Evolutionary conservation across 2,888 invertebrate species (phyloP).

Genomic region (Eupithecia tripunctaria): DNA sequence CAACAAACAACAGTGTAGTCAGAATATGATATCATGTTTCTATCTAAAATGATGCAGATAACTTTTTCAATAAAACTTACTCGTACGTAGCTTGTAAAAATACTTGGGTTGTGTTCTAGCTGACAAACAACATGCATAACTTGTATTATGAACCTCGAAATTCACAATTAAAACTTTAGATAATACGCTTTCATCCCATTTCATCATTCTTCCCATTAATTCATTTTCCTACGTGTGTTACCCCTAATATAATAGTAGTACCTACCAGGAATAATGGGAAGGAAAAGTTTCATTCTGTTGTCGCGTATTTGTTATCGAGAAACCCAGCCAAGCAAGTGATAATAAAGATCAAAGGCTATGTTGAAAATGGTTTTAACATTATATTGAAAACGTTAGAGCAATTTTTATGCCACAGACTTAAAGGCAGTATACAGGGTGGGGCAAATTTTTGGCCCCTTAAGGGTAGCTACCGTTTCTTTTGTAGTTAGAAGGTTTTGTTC

Average conservation of each 20-base stretch:
- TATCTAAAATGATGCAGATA: neutral
- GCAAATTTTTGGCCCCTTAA: too few relatives aligned
- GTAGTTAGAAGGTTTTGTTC: too few relatives aligned
- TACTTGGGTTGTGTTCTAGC: neutral
- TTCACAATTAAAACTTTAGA: too few relatives aligned
- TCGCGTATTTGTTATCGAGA: constrained; percentile 11
- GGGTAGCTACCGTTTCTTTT: too few relatives aligned
- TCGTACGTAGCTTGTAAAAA: neutral
- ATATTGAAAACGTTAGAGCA: neutral
- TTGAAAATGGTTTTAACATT: constrained; percentile 12
- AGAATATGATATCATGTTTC: neutral
- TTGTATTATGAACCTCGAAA: neutral
- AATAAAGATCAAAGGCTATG: constrained; percentile 12
- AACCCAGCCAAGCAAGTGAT: constrained; percentile 4
- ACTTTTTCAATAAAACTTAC: neutral
- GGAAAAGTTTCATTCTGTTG: constrained; percentile 7
- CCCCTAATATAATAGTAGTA: too few relatives aligned
- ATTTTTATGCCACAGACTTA: neutral
- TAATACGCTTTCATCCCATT: too few relatives aligned
- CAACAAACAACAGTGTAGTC: neutral
- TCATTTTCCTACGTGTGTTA: too few relatives aligned
- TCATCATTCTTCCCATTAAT: too few relatives aligned
- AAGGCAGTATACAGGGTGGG: too few relatives aligned
- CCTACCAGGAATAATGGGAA: neutral
- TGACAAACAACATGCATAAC: neutral